Evolutionary conservation across 2,797 vertebrate species (phyloP), one percentile per base, ranked within the genome.

Genomic region (Enoplosus armatus): DNA sequence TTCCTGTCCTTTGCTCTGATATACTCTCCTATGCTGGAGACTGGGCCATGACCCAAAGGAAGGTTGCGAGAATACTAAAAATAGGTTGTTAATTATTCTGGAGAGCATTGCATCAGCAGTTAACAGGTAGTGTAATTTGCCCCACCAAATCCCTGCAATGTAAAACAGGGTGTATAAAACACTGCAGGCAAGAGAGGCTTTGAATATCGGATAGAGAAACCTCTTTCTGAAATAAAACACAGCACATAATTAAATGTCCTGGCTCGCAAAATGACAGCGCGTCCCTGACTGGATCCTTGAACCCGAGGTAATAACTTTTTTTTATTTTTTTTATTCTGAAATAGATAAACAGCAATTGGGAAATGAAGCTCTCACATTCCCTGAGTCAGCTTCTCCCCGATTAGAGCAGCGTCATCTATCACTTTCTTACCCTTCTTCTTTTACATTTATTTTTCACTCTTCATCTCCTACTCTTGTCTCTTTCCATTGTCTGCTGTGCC

Each of bases 61-160:
- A 69, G 56, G 60, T 39, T 75, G 74, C 2, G 9, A 68, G 63
- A 58, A 31, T 35, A 58, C 68, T 84, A 77, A 80, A 84, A 79
- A 82, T 79, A 64, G 62, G 9, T 14, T 18, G 31, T 37, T 82
- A 72, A 82, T 82, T 82, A 79, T 82, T 79, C 79, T 39, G 15
- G 22, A 53, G 62, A 54, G 70, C 58, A 55, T 39, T 69, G 53
- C 67, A 60, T 82, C 75, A 72, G 79, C 65, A 56, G 60, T 78
- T 75, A 79, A 29, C 56, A 54, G 70, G 31, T 55, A 59, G 24
- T 54, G 39, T 81, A 58, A 75, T 65, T 65, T 70, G 31, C 67
- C 41, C 51, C 41, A 50, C 31, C 31, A 27, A 70, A 68, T 59
- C 39, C 33, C 39, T 35, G 54, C 27, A 12, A 61, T 50, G 37